These are phyloP conservation scores for Desoria tigrina DNA, from an alignment of 2,888 invertebrate genomes.

Conservation along the genomic window DNA sequence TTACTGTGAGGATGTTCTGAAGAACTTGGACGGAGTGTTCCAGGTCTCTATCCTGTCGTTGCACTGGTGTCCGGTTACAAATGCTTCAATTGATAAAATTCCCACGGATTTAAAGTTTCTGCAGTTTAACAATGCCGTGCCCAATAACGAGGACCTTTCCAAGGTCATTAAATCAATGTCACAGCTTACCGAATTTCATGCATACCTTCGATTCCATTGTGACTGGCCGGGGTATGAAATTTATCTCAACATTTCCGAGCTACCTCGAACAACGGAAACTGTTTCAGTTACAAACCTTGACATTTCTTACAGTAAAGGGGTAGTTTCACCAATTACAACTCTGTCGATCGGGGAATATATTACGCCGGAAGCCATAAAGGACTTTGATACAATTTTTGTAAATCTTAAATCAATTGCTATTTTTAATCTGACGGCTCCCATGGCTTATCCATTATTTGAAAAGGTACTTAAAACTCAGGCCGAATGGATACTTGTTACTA, in stretches of 20 bases:
- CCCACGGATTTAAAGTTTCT: slow-evolving; percentile 10
- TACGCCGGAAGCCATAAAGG: slow-evolving; percentile 5
- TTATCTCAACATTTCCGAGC: slow-evolving; percentile 19
- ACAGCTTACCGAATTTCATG: slow-evolving; percentile 25
- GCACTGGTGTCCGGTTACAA: slow-evolving; percentile 18
- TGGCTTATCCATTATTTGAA: slow-evolving; percentile 17
- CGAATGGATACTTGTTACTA: slow-evolving; percentile 22
- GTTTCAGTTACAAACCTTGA: slow-evolving; percentile 24
- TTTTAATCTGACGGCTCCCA: slow-evolving; percentile 23
- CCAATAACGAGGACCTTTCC: slow-evolving; percentile 10
- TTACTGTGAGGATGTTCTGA: slow-evolving; percentile 19
- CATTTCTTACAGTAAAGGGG: not conserved
- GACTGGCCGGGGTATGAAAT: slow-evolving; percentile 32
- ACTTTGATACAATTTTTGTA: slow-evolving; percentile 19
- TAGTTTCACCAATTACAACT: slow-evolving; percentile 8
- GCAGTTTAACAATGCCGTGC: slow-evolving; percentile 26
- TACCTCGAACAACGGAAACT: slow-evolving; percentile 9
- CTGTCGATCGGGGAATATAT: slow-evolving; percentile 24
- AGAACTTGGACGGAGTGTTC: slow-evolving; percentile 17
- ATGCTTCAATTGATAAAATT: slow-evolving; percentile 1
- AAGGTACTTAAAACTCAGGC: slow-evolving; percentile 4
- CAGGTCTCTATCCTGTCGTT: slow-evolving; percentile 8
- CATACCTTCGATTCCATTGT: slow-evolving; percentile 28
- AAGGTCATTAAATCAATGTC: slow-evolving; percentile 3
- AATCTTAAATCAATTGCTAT: slow-evolving; percentile 22